Conservation (phyloP, 1,140 invertebrate species). For the Pinna nobilis region DNA sequence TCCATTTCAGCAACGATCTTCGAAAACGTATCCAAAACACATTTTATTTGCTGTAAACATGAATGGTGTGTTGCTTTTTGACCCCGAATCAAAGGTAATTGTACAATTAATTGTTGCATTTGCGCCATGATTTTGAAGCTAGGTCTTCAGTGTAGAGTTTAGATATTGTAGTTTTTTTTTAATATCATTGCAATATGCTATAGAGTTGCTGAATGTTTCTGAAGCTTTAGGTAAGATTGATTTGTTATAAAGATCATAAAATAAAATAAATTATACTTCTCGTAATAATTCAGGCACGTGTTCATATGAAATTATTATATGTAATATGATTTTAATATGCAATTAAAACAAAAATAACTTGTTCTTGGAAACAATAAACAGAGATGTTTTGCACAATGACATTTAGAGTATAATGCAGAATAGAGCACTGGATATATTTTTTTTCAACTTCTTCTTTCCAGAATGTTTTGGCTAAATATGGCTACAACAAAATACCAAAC, state of each 20-base stretch:
- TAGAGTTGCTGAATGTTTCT: no score
- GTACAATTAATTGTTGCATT: no score
- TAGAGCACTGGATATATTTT: not conserved
- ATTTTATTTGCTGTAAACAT: conserved; percentile 65
- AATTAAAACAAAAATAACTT: not conserved
- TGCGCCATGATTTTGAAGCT: no score
- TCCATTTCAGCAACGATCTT: conserved; percentile 62
- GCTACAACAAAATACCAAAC: conserved; percentile 64
- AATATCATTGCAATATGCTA: no score
- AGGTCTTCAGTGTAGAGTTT: no score
- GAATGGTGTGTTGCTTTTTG: conserved; percentile 59
- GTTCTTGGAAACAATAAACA: not conserved
- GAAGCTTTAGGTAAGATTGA: no score
- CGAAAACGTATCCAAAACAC: conserved; percentile 58
- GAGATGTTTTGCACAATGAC: not conserved
- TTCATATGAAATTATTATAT: no score
- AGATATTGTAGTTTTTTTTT: no score
- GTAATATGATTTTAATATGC: no score
- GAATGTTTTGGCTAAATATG: conserved; percentile 56
- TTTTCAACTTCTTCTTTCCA: conserved; percentile 27
- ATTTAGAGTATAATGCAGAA: not conserved
- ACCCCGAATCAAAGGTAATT: conserved; percentile 55
- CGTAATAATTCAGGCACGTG: no score
- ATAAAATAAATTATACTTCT: no score
- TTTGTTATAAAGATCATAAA: no score